Percentiles rank a stretch among this genome's conserved stretches.
Evolutionary conservation across 2,797 vertebrate genomes (phyloP).

Genomic region (Ctenopoma multispine): DNA sequence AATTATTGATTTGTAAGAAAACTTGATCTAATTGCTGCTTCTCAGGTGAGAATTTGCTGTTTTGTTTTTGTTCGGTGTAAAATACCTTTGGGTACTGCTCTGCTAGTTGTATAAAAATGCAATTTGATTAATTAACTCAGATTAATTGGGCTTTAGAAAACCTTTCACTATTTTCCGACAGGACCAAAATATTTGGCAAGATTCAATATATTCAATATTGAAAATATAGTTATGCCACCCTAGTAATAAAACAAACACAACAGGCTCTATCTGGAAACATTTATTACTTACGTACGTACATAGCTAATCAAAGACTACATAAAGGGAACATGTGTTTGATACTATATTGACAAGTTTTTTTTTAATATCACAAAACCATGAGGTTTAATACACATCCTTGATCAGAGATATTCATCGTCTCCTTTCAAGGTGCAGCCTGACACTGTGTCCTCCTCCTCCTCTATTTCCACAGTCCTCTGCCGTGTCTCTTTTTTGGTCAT

Average conservation of each 20-base stretch:
- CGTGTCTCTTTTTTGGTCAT: constrained; percentile 65
- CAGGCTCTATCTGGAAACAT: too few relatives aligned
- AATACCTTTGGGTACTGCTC: not conserved
- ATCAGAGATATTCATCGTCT: constrained; percentile 50
- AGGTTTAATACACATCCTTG: constrained; percentile 23
- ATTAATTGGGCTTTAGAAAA: not conserved
- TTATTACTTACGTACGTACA: not conserved
- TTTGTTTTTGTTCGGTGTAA: not conserved
- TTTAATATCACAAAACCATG: too few relatives aligned
- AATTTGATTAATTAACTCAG: too few relatives aligned
- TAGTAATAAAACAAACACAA: too few relatives aligned
- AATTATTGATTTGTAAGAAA: accelerated
- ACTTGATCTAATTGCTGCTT: not conserved
- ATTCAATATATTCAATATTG: not conserved
- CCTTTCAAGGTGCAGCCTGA: constrained; percentile 41
- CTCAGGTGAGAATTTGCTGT: not conserved
- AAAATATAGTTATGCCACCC: not conserved
- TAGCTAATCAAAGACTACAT: too few relatives aligned
- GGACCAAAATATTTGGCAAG: not conserved
- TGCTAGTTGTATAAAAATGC: too few relatives aligned
- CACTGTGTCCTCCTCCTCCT: constrained; percentile 31
- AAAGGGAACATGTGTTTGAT: too few relatives aligned
- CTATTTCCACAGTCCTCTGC: constrained; percentile 49
- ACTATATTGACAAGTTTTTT: too few relatives aligned
- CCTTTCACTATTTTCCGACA: not conserved